Percentiles rank a stretch among this genome's conserved stretches.
phyloP scores from a whole-genome alignment of 2,888 invertebrate genomes.

The Drosophila rubida region DNA sequence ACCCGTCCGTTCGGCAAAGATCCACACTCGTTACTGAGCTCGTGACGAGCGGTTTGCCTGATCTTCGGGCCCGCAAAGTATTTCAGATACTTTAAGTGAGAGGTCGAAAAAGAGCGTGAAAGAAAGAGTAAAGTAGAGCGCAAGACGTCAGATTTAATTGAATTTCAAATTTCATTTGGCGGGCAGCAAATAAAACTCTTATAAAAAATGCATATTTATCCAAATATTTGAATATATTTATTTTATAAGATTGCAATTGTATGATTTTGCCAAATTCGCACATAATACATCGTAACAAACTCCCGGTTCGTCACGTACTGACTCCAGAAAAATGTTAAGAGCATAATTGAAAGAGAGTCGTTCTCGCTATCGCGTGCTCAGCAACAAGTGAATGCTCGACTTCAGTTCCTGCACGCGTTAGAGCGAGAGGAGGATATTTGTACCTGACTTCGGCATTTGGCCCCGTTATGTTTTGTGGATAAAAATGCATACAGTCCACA shows the following conservation, averaged over 20 bases:
- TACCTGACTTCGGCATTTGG: conserved; percentile 1
- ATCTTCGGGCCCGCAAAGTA: conserved; percentile 7
- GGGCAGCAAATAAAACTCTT: not conserved
- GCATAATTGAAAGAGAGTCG: conserved; percentile 12
- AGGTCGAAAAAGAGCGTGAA: conserved; percentile 12
- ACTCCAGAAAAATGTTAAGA: not conserved
- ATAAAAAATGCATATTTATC: not conserved
- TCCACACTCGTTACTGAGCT: conserved; percentile 60
- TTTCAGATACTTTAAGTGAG: conserved; percentile 22
- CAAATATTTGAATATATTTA: not conserved
- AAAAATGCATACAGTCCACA: not conserved
- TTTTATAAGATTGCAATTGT: no score
- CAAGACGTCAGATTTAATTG: not conserved
- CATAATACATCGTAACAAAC: not conserved
- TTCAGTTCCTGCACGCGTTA: not conserved
- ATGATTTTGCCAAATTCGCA: not conserved
- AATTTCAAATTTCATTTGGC: conserved; percentile 19
- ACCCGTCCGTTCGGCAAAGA: conserved; percentile 60
- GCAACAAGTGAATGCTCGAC: conserved; percentile 25
- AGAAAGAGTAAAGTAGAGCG: conserved; percentile 27
- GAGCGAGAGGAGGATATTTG: not conserved
- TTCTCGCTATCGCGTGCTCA: not conserved
- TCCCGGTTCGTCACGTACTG: not conserved
- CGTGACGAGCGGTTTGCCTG: conserved; percentile 5
- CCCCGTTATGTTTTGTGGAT: conserved; percentile 11